These are phyloP conservation scores for Ecliptopera silaceata DNA, from an alignment of 2,888 invertebrate genomes.

Conservation along the genomic window DNA sequence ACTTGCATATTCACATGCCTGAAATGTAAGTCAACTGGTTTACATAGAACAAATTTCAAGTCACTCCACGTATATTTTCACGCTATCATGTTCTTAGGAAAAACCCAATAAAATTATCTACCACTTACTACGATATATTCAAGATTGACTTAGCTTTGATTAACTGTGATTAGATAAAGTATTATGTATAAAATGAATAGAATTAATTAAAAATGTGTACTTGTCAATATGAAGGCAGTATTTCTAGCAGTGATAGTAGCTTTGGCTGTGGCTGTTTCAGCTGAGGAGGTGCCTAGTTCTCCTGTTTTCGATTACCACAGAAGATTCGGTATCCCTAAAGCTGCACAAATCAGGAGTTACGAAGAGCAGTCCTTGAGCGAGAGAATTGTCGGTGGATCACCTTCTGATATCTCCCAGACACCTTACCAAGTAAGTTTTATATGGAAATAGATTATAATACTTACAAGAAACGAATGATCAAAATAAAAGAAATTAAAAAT, in stretches of 20 bases:
- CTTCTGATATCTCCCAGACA: slow-evolving; percentile 45
- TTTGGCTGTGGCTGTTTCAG: slow-evolving; percentile 41
- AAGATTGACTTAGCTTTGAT: slow-evolving; percentile 12
- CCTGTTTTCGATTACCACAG: slow-evolving; percentile 51
- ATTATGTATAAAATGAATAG: slow-evolving; percentile 17
- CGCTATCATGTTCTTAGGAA: no score
- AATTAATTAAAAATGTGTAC: slow-evolving; percentile 3
- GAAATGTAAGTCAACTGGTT: no score
- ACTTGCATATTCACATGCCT: no score
- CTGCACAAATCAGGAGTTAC: slow-evolving; percentile 43
- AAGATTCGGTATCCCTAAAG: slow-evolving; percentile 53
- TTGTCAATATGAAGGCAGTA: slow-evolving; percentile 43
- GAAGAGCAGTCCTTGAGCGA: slow-evolving; percentile 41
- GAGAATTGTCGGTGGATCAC: slow-evolving; percentile 56
- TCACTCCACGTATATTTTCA: neutral
- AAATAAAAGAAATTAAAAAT: no score
- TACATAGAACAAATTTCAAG: neutral
- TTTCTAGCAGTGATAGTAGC: slow-evolving; percentile 39
- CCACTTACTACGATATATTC: neutral
- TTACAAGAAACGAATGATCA: no score
- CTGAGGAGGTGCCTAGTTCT: slow-evolving; percentile 37
- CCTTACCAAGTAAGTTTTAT: slow-evolving; percentile 58
- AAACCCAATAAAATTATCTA: no score
- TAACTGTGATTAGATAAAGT: slow-evolving; percentile 23
- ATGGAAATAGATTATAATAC: neutral